Evolutionary conservation across 2,797 vertebrate genomes (phyloP).

Genomic region (Esox lucius): DNA sequence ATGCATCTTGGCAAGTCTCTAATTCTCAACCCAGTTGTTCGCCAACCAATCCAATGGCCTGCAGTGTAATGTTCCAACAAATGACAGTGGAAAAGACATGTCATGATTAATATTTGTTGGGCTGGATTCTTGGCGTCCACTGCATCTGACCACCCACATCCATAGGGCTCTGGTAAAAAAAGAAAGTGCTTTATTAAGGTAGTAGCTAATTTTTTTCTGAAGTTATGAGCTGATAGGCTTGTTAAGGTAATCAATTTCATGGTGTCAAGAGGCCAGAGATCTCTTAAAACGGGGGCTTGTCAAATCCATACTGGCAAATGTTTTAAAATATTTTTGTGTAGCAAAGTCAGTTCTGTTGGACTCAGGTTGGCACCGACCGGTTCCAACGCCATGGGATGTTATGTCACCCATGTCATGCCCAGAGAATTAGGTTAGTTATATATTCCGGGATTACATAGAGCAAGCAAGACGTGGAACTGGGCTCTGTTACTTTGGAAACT

Average conservation of each 20-base stretch:
- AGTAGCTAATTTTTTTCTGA: slow-evolving; percentile 17
- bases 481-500: not conserved
- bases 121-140: too few relatives aligned
- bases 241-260: slow-evolving; percentile 22
- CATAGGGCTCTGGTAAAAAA: too few relatives aligned
- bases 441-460: not conserved
- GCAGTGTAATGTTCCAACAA: too few relatives aligned
- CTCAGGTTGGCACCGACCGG: not conserved
- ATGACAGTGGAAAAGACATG: too few relatives aligned
- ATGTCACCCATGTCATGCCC: not conserved
- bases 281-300: not conserved
- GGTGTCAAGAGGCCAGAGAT: not conserved
- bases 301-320: not conserved
- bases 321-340: not conserved
- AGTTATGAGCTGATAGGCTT: slow-evolving; percentile 1
- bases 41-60: too few relatives aligned
- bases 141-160: too few relatives aligned
- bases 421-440: not conserved
- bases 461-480: not conserved
- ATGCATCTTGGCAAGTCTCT: too few relatives aligned
- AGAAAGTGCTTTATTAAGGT: too few relatives aligned
- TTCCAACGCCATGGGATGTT: not conserved
- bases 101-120: too few relatives aligned
- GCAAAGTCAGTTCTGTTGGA: not conserved
- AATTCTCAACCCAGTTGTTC: too few relatives aligned